Conservation (phyloP, 1,140 invertebrate species). For the Nomia melanderi region DNA sequence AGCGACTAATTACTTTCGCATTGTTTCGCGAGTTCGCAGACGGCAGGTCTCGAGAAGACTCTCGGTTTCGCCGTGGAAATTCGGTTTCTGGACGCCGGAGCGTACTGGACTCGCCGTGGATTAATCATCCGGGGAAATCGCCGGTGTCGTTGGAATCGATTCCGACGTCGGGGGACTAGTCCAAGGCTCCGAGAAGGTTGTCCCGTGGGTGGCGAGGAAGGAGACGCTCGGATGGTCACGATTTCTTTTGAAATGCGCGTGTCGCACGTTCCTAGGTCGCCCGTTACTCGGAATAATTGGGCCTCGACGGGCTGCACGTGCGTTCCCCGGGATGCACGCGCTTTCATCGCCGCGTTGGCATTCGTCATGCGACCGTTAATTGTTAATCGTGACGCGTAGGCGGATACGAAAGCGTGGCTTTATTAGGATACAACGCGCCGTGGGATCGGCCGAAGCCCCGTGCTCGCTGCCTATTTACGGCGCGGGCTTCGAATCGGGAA, state of each 20-base stretch:
- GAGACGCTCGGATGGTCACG: background rate
- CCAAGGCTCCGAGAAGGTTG: background rate
- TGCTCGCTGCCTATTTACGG: constrained; percentile 39
- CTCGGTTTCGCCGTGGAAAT: constrained; percentile 61
- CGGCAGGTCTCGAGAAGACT: constrained; percentile 21
- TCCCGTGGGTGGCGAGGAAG: background rate
- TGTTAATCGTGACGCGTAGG: constrained; percentile 70
- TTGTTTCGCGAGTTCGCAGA: constrained; percentile 13
- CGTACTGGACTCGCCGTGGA: constrained; percentile 31
- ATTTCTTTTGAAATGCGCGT: constrained; percentile 13
- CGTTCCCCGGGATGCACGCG: constrained; percentile 38
- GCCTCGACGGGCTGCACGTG: constrained; percentile 49
- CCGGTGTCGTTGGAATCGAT: background rate
- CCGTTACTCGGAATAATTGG: constrained; percentile 65
- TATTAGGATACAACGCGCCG: constrained; percentile 58
- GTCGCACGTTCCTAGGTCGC: constrained; percentile 41
- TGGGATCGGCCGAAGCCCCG: constrained; percentile 38
- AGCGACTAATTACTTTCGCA: constrained; percentile 27
- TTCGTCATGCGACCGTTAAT: constrained; percentile 59
- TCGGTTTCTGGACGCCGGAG: constrained; percentile 37
- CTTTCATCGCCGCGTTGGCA: constrained; percentile 33
- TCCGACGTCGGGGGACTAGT: no score
- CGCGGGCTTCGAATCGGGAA: constrained; percentile 12
- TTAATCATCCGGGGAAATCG: constrained; percentile 29
- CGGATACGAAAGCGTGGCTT: constrained; percentile 68